A percentile compares a stretch with the other conserved stretches of the same genome.
Evolutionary conservation across 2,797 vertebrate genomes (phyloP).

Genomic region (Sebastes hubbsi): DNA sequence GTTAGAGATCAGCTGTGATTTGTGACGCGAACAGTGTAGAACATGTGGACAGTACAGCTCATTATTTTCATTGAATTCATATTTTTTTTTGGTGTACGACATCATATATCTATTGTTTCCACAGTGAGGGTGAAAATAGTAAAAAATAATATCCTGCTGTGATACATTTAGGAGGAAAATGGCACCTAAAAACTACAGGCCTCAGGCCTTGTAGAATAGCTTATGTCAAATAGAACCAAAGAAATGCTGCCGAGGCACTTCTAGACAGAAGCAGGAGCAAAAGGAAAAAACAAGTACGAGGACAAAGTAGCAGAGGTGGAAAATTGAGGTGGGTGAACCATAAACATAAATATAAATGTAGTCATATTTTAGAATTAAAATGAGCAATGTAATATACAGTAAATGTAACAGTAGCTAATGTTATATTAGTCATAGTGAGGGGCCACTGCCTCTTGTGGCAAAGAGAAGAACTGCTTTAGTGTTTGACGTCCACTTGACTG

Average conservation of each 20-base stretch:
- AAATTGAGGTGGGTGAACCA: background rate
- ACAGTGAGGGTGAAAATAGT: background rate
- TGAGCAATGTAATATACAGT: background rate
- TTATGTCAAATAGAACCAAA: background rate
- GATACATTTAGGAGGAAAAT: background rate
- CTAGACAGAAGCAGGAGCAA: background rate
- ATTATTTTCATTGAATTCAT: background rate
- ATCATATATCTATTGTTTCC: background rate
- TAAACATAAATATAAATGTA: background rate
- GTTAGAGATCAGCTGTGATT: constrained; percentile 12
- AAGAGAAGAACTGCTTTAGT: background rate
- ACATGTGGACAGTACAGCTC: background rate
- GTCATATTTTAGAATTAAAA: background rate
- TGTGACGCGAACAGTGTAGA: background rate
- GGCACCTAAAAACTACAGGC: background rate
- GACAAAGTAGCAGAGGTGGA: background rate
- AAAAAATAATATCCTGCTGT: background rate
- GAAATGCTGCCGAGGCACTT: background rate
- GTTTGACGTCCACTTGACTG: too few species aligned
- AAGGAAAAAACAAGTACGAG: background rate
- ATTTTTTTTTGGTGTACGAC: background rate
- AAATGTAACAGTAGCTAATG: background rate
- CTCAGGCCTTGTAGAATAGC: background rate
- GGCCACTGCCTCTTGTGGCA: background rate
- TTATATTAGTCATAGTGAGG: background rate